phyloP scores from a whole-genome alignment of 1,140 invertebrate species.

The Pemphigus obesinymphae region DNA sequence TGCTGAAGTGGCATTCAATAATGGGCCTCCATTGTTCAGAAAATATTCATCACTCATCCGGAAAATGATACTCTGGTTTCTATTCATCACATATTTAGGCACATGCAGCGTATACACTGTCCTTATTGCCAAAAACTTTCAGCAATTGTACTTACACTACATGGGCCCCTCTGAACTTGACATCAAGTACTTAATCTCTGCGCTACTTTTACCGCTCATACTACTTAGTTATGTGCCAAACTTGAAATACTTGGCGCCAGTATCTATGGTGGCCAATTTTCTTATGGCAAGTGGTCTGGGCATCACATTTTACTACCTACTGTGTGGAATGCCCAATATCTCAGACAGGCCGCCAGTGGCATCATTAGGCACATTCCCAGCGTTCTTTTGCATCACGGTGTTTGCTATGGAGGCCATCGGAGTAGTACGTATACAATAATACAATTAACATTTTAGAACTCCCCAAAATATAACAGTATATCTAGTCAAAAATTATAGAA shows the following conservation, averaged over 20 bases:
- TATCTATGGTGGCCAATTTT: conserved; percentile 74
- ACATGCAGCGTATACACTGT: conserved; percentile 81
- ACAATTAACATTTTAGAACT: no score
- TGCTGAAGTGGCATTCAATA: conserved; percentile 65
- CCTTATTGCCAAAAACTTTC: conserved; percentile 69
- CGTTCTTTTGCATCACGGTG: conserved; percentile 71
- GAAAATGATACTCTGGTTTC: conserved; percentile 50
- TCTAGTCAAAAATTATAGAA: no score
- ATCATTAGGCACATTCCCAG: conserved; percentile 54
- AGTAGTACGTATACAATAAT: no score
- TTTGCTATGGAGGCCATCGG: conserved; percentile 85
- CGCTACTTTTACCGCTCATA: conserved; percentile 64
- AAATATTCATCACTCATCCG: conserved; percentile 61
- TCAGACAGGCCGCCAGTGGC: conserved; percentile 47
- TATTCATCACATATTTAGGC: conserved; percentile 73
- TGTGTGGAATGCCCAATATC: conserved; percentile 56
- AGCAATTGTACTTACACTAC: conserved; percentile 53
- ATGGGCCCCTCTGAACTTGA: conserved; percentile 47
- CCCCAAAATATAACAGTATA: no score
- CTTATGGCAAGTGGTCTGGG: conserved; percentile 72
- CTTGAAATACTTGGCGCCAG: conserved; percentile 72
- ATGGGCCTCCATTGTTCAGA: conserved; percentile 63
- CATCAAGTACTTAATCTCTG: conserved; percentile 56
- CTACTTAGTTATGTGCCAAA: conserved; percentile 72
- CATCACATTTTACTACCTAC: conserved; percentile 73